Evolutionary conservation across 2,888 invertebrate genomes (phyloP), one percentile per base, ranked within the genome.

Genomic region (Labia minor): DNA sequence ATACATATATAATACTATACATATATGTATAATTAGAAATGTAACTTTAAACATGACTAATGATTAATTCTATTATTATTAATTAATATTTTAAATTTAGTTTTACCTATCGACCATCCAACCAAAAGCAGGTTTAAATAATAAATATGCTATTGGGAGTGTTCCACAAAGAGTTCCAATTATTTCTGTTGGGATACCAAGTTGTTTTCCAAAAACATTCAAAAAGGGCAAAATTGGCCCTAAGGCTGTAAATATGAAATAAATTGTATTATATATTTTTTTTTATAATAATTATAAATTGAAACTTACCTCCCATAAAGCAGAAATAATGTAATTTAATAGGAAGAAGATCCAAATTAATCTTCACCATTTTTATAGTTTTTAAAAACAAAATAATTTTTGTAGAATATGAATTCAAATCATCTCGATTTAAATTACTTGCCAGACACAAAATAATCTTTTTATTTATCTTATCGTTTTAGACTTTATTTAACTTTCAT

Each of bases 281-380:
- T 61, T 61, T 6, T 61, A 61, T 61, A 33, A 33, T 33, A 11
- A n/a, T n/a, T n/a, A n/a, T n/a, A n/a, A n/a, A n/a, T n/a, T n/a
- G n/a, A n/a, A n/a, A 80, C 84, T 86, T 79, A 91, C 92, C 89
- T 71, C 88, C 90, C 83, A 92, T 89, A 73, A 92, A 90, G 75
- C 91, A 89, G 78, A 94, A 92, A 75, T 86, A 94, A 75, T 92
- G 92, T 0, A 86, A 86, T 81, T 94, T 94, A 65, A 94, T 82
- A 11, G 92, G 92, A 77, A 93, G 73, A 65, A 92, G 81, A 62
- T 80, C 81, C 71, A 74, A 81, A 76, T 92, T 86, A 66, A 93
- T 81, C 76, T 84, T 84, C 72, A 84, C 20, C 65, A 49, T 49
- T 49, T 49, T 49, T 49, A 11, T 49, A 8, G 6, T 33, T 33